phyloP scores from a whole-genome alignment of 2,113 vertebrate species.

The Ophthalmolycus amberensis region DNA sequence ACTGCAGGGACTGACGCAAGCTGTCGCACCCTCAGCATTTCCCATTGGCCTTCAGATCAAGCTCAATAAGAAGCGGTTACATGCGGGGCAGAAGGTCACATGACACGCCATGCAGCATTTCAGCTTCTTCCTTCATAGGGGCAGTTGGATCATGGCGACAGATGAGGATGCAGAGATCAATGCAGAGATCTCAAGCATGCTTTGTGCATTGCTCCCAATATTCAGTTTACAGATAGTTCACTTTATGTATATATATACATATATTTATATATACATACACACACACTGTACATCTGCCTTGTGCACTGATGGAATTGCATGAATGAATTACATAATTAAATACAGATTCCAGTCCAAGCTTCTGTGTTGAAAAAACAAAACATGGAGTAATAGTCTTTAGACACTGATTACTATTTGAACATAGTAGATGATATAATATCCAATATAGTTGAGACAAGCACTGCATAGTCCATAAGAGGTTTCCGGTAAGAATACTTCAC shows the following conservation, averaged over 20 bases:
- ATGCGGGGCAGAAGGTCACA: conserved; percentile 60
- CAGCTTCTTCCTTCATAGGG: conserved; percentile 19
- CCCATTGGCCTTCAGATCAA: conserved; percentile 24
- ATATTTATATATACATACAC: conserved; percentile 25
- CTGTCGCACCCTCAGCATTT: conserved; percentile 13
- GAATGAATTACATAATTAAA: conserved; percentile 44
- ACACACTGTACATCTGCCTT: conserved; percentile 40
- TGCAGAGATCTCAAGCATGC: conserved; percentile 34
- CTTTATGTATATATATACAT: conserved; percentile 28
- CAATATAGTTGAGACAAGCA: conserved; percentile 80
- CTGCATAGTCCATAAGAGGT: conserved; percentile 84
- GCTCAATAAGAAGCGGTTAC: conserved; percentile 48
- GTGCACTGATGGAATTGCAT: conserved; percentile 39
- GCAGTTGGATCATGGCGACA: conserved; percentile 19
- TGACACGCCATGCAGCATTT: conserved; percentile 65
- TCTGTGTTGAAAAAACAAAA: conserved; percentile 83
- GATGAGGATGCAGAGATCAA: conserved; percentile 37
- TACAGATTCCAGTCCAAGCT: conserved; percentile 68
- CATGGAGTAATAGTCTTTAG: conserved; percentile 85
- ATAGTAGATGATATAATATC: conserved; percentile 81
- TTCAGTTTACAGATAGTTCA: conserved; percentile 33
- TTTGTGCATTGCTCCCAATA: conserved; percentile 25
- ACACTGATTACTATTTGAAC: conserved; percentile 84
- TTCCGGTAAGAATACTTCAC: conserved; percentile 69
- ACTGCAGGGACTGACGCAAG: conserved; percentile 19